Evolutionary conservation across 2,113 vertebrate species (phyloP).

Genomic region (Telmatochromis sp.): DNA sequence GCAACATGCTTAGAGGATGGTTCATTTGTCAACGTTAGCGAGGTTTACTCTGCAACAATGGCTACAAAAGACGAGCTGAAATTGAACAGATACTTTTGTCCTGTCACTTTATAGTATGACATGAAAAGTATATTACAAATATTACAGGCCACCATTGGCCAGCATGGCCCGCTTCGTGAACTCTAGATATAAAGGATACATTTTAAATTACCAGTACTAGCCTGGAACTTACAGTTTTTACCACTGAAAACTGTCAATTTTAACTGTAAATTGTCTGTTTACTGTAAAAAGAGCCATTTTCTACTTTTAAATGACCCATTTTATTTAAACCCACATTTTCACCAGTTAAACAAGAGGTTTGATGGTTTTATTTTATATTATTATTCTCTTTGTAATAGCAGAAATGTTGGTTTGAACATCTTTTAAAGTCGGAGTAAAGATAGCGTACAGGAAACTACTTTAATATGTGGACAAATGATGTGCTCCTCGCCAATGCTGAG

Average conservation of each 20-base stretch:
- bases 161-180: background rate
- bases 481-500: background rate
- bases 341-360: background rate
- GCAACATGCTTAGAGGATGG: background rate
- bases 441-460: background rate
- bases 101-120: background rate
- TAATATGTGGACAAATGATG: background rate
- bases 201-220: background rate
- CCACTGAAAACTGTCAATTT: background rate
- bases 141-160: background rate
- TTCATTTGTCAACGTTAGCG: background rate
- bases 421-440: background rate
- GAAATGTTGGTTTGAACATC: background rate
- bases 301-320: background rate
- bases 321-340: background rate
- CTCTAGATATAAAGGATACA: background rate
- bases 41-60: background rate
- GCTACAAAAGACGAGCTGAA: background rate
- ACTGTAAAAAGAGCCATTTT: background rate
- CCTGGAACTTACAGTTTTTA: background rate
- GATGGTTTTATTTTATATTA: background rate
- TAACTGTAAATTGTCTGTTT: background rate
- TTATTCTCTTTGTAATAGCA: background rate
- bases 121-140: background rate
- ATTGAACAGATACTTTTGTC: background rate